Evolutionary conservation across 2,113 vertebrate species (phyloP).

Genomic region (Gorsachius goisagi): DNA sequence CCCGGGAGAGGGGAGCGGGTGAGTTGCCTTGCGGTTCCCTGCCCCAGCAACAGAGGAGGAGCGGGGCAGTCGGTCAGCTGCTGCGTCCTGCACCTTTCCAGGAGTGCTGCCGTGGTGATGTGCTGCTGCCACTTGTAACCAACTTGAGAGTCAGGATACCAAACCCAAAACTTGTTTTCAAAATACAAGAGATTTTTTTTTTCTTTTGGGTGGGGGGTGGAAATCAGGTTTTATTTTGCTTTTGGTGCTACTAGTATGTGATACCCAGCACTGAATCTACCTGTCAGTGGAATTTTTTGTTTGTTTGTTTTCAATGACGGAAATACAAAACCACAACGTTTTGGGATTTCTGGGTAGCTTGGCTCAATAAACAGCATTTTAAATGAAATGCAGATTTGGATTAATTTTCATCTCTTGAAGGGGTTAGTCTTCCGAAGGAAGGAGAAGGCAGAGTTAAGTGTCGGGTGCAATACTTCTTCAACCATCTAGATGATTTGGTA

Average conservation of each 20-base stretch:
- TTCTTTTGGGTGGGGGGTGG: too few species aligned
- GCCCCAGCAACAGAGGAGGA: neutral
- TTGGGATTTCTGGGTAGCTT: neutral
- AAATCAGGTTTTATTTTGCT: neutral
- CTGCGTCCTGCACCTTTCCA: neutral
- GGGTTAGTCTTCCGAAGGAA: neutral
- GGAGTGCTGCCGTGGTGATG: neutral
- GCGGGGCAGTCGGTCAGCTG: neutral
- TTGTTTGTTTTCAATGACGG: neutral
- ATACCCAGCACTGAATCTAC: neutral
- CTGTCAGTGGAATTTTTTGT: neutral
- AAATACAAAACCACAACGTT: neutral
- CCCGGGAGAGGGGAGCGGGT: neutral
- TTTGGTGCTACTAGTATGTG: accelerated
- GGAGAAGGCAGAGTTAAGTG: neutral
- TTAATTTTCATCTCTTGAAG: neutral
- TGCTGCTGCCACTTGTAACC: neutral
- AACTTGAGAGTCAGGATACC: neutral
- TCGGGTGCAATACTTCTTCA: neutral
- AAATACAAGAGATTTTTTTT: neutral
- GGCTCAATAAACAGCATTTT: neutral
- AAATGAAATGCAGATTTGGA: neutral
- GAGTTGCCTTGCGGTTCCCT: neutral
- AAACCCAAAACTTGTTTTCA: neutral
- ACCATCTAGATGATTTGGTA: neutral